A percentile compares a stretch with the other conserved stretches of the same genome.
phyloP scores from a whole-genome alignment of 2,888 invertebrate genomes.

The Ctena decussata region DNA sequence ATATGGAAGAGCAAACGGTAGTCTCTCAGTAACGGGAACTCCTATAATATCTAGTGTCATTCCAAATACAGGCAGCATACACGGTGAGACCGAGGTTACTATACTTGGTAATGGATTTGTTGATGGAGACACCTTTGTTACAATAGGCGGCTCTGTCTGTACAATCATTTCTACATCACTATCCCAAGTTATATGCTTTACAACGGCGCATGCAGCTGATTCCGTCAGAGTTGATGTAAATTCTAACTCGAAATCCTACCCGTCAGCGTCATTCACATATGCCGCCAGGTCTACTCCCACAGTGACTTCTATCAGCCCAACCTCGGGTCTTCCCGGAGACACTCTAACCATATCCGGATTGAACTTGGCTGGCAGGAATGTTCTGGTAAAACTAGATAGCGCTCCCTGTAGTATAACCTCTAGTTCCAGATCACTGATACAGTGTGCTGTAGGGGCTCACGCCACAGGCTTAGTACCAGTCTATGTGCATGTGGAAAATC shows the following conservation, averaged over 20 bases:
- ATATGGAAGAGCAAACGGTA: slow-evolving; percentile 61
- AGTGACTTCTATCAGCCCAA: slow-evolving; percentile 61
- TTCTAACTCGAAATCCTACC: slow-evolving; percentile 62
- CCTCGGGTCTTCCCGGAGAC: slow-evolving; percentile 65
- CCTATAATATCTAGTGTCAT: slow-evolving; percentile 43
- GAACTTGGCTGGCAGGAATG: slow-evolving; percentile 46
- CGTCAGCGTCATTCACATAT: slow-evolving; percentile 59
- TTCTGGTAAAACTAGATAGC: slow-evolving; percentile 50
- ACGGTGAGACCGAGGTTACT: slow-evolving; percentile 50
- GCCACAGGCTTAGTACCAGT: slow-evolving; percentile 62
- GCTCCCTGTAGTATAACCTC: slow-evolving; percentile 62
- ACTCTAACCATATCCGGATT: slow-evolving; percentile 67
- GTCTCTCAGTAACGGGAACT: slow-evolving; percentile 34
- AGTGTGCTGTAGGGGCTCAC: slow-evolving; percentile 64
- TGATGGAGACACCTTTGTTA: slow-evolving; percentile 62
- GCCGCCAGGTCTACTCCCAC: slow-evolving; percentile 60
- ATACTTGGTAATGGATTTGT: slow-evolving; percentile 75
- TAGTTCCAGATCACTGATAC: slow-evolving; percentile 37
- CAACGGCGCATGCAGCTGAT: slow-evolving; percentile 68
- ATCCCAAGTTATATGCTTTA: slow-evolving; percentile 66
- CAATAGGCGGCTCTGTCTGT: slow-evolving; percentile 65
- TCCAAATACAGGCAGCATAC: slow-evolving; percentile 67
- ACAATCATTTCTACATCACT: slow-evolving; percentile 48
- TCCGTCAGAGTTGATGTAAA: slow-evolving; percentile 57
- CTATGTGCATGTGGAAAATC: slow-evolving; percentile 53